Conservation (phyloP, 1,140 invertebrate species). For the Drosophila nigrodunni region DNA sequence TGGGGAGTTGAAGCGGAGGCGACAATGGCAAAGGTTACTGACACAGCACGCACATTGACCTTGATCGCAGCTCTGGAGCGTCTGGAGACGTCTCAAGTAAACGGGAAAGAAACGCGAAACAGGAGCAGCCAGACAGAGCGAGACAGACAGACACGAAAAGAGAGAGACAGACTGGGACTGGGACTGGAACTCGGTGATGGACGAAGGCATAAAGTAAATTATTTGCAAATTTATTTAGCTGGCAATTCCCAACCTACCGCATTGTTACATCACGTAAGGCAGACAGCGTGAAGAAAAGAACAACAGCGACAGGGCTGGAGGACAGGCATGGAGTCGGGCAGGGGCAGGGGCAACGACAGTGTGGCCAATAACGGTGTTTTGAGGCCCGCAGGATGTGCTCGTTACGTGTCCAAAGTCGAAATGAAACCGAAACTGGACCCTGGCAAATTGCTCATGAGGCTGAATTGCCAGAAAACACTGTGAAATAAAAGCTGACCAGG, state of each 20-base stretch:
- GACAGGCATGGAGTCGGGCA: neutral
- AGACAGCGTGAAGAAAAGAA: slow-evolving; percentile 35
- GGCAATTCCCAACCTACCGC: slow-evolving; percentile 71
- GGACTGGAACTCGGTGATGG: slow-evolving; percentile 18
- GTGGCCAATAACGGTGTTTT: slow-evolving; percentile 31
- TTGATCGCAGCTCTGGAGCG: slow-evolving; percentile 61
- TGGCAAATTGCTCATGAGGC: slow-evolving; percentile 55
- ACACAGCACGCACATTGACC: slow-evolving; percentile 82
- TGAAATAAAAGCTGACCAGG: slow-evolving; percentile 64
- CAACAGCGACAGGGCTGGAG: neutral
- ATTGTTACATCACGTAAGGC: slow-evolving; percentile 74
- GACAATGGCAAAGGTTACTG: slow-evolving; percentile 76
- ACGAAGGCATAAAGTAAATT: slow-evolving; percentile 57
- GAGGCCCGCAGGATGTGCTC: slow-evolving; percentile 45
- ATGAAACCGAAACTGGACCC: slow-evolving; percentile 79
- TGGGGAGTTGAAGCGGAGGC: slow-evolving; percentile 43
- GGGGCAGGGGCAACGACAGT: neutral
- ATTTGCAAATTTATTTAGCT: slow-evolving; percentile 74
- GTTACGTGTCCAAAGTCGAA: slow-evolving; percentile 60
- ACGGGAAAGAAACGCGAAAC: slow-evolving; percentile 36
- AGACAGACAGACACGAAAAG: neutral
- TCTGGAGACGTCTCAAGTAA: slow-evolving; percentile 52
- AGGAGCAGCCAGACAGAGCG: slow-evolving; percentile 8
- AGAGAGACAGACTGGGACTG: slow-evolving; percentile 3
- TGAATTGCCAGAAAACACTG: slow-evolving; percentile 60